These are phyloP conservation scores for Dascillus cervinus DNA, from an alignment of 2,888 invertebrate species.

Conservation along the genomic window DNA sequence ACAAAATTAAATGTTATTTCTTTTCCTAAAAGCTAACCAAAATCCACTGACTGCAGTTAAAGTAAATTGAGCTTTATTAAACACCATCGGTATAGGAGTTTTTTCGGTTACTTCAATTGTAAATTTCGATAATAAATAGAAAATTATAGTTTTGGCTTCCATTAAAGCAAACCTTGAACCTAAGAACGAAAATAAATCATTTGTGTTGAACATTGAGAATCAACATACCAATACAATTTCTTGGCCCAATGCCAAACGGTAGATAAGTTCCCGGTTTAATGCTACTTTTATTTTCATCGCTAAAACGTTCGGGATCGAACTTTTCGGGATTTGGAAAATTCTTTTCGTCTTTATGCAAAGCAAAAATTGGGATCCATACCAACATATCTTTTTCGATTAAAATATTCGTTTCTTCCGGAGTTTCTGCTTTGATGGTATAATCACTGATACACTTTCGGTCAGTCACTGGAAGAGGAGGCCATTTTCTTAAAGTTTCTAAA, in stretches of 20 bases:
- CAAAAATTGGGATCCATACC: slow-evolving; percentile 44
- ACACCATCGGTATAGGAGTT: slow-evolving; percentile 19
- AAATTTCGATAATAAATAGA: slow-evolving; percentile 32
- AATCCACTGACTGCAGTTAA: slow-evolving; percentile 36
- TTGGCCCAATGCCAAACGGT: slow-evolving; percentile 45
- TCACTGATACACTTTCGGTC: slow-evolving; percentile 47
- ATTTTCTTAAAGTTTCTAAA: slow-evolving; percentile 41
- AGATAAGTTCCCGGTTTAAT: slow-evolving; percentile 45
- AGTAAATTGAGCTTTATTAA: slow-evolving; percentile 35
- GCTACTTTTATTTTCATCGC: slow-evolving; percentile 44
- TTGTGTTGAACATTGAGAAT: too few relatives aligned
- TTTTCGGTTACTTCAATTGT: slow-evolving; percentile 21
- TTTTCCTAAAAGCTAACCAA: slow-evolving; percentile 16
- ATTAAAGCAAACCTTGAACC: slow-evolving; percentile 32
- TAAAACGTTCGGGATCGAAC: slow-evolving; percentile 49
- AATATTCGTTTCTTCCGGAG: slow-evolving; percentile 19
- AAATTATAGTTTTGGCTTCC: slow-evolving; percentile 38
- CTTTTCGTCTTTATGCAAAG: slow-evolving; percentile 49
- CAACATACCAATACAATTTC: slow-evolving; percentile 37
- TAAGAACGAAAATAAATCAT: too few relatives aligned
- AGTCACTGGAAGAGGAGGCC: slow-evolving; percentile 41
- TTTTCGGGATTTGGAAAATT: slow-evolving; percentile 48
- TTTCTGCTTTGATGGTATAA: slow-evolving; percentile 41
- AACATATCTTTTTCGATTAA: slow-evolving; percentile 42
- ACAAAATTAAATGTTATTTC: too few relatives aligned